phyloP scores from a whole-genome alignment of 2,113 vertebrate genomes.

The Tachycineta bicolor region DNA sequence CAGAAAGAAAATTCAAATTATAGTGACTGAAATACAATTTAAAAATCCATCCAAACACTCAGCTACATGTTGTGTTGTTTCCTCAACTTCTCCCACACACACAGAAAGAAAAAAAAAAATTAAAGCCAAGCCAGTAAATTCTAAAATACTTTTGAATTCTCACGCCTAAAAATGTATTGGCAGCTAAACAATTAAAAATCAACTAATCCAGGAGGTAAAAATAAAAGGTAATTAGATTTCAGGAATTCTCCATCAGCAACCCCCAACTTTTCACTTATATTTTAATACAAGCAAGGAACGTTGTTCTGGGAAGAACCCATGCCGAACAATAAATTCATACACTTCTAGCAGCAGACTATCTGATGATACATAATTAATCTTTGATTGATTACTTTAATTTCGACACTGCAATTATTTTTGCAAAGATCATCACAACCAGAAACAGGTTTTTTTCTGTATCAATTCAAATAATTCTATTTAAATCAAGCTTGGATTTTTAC shows the following conservation, averaged over 20 bases:
- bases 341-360: neutral
- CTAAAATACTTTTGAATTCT: neutral
- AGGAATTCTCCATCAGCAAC: neutral
- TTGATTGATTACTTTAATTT: conserved; percentile 27
- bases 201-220: neutral
- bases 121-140: neutral
- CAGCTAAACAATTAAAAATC: neutral
- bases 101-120: neutral
- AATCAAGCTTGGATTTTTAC: neutral
- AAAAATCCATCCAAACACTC: neutral
- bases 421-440: neutral
- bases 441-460: neutral
- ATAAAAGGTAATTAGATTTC: neutral
- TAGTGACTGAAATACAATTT: neutral
- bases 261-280: neutral
- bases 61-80: neutral
- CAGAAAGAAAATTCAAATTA: neutral
- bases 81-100: accelerated
- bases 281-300: neutral
- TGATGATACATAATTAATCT: conserved; percentile 18
- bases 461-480: neutral
- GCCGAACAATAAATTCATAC: neutral
- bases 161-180: neutral
- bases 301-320: neutral
- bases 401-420: neutral